phyloP scores from a whole-genome alignment of 2,888 invertebrate species.

The Caenorhabditis imperialis region DNA sequence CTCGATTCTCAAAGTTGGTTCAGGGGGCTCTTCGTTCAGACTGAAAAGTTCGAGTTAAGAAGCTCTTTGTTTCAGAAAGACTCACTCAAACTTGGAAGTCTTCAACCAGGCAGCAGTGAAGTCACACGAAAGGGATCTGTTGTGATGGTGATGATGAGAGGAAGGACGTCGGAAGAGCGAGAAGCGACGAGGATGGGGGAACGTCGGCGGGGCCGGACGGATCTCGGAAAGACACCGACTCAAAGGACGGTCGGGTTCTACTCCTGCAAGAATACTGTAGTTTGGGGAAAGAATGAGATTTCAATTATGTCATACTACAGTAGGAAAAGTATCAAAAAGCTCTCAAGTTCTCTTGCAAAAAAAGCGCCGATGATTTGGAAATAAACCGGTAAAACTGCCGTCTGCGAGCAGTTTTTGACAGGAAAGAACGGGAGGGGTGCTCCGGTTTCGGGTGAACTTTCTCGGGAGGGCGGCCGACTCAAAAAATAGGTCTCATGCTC shows the following conservation, averaged over 20 bases:
- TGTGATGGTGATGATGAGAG: conserved; percentile 9
- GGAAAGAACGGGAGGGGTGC: conserved; percentile 7
- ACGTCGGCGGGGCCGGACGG: conserved; percentile 28
- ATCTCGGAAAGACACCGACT: conserved; percentile 57
- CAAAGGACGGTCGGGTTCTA: conserved; percentile 46
- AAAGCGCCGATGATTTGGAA: neutral
- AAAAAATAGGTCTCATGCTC: conserved; percentile 34
- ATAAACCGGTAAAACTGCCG: conserved; percentile 9
- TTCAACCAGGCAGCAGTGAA: conserved; percentile 63
- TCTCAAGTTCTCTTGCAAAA: no score
- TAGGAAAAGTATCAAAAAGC: neutral
- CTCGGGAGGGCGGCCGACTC: neutral
- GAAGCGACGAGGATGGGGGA: conserved; percentile 35
- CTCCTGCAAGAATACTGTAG: neutral
- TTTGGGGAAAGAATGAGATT: neutral
- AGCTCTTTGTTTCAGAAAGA: no score
- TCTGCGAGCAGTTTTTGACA: conserved; percentile 39
- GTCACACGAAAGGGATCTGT: conserved; percentile 15
- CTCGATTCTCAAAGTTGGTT: conserved; percentile 7
- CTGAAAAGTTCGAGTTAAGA: no score
- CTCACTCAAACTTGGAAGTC: conserved; percentile 64
- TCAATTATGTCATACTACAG: neutral
- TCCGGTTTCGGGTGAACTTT: conserved; percentile 32
- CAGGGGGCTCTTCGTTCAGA: conserved; percentile 13
- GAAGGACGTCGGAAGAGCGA: conserved; percentile 37